phyloP scores from a whole-genome alignment of 2,797 vertebrate species.

The Serranus cabrilla region DNA sequence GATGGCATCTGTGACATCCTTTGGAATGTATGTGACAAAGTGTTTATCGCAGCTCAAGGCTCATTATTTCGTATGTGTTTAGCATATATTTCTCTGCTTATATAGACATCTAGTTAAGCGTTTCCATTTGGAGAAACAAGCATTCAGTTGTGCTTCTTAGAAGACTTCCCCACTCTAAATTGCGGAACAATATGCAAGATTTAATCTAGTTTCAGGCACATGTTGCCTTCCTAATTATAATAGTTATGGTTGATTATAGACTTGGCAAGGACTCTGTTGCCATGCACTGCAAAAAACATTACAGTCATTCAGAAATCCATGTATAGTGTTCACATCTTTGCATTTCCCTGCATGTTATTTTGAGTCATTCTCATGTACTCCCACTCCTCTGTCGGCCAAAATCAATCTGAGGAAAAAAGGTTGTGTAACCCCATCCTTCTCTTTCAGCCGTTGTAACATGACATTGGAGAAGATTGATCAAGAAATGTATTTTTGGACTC shows the following conservation, averaged over 20 bases:
- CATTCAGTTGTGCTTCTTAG: neutral
- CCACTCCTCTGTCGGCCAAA: constrained; percentile 63
- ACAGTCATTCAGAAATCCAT: constrained; percentile 31
- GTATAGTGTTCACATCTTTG: constrained; percentile 24
- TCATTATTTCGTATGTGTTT: constrained; percentile 8
- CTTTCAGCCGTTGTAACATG: constrained; percentile 70
- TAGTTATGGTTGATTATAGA: constrained; percentile 30
- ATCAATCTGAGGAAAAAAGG: constrained; percentile 78
- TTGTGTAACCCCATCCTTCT: constrained; percentile 80
- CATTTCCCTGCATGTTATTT: constrained; percentile 76
- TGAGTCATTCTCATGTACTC: constrained; percentile 66
- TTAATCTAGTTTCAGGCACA: constrained; percentile 40
- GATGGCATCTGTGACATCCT: constrained; percentile 2
- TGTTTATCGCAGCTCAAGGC: constrained; percentile 2
- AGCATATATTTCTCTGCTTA: constrained; percentile 8
- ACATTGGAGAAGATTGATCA: constrained; percentile 84
- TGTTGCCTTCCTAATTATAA: constrained; percentile 25
- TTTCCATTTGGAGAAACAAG: constrained; percentile 10
- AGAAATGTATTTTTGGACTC: constrained; percentile 79
- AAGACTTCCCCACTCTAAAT: constrained; percentile 11
- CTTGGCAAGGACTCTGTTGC: constrained; percentile 27
- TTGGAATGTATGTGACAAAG: neutral
- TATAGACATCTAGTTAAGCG: constrained; percentile 12
- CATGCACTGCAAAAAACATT: constrained; percentile 19
- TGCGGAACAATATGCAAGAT: constrained; percentile 28